Evolutionary conservation across 2,888 invertebrate genomes (phyloP), one percentile per base, ranked within the genome.

Genomic region (Lithophane leautieri): DNA sequence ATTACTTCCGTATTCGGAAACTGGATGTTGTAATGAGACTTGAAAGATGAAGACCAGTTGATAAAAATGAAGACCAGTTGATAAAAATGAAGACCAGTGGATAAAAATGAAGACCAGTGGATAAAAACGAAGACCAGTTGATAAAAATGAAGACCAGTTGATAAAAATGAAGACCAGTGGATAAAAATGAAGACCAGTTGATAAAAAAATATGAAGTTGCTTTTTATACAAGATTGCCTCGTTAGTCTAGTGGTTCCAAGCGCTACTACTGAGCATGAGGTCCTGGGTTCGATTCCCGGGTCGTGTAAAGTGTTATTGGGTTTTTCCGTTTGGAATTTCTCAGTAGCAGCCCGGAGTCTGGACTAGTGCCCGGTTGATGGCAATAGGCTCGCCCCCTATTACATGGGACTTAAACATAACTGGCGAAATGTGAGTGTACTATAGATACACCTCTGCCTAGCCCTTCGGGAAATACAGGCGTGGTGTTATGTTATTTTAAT

Each of bases 1-100:
- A n/a, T n/a, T n/a, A 76, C 47, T 70, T 76, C 70, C 76, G 78
- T n/a, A 8, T n/a, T 73, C 76, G 70, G 78, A 70, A 40, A 28
- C 14, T n/a, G 28, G 4, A 19, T n/a, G 22, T 40, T 25, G n/a
- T 67, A 78, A 50, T 28, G 14, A 52, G 44, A 42, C 3, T 8
- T 52, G 40, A 69, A 61, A 40, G 4, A 47, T 69, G 34, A 52
- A 25, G 12, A 78, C 60, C 14, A 14, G 22, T 69, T 52, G 34
- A 44, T 76, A n/a, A n/a, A n/a, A n/a, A n/a, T n/a, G n/a, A n/a
- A n/a, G n/a, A n/a, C n/a, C n/a, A n/a, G n/a, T n/a, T n/a, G n/a
- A n/a, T n/a, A n/a, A n/a, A n/a, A n/a, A n/a, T n/a, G n/a, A n/a
- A n/a, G n/a, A n/a, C n/a, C n/a, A n/a, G n/a, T n/a, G n/a, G n/a